Base-by-base conservation (phyloP, 1,140 invertebrate species). In the Drosophila murphyi region DNA sequence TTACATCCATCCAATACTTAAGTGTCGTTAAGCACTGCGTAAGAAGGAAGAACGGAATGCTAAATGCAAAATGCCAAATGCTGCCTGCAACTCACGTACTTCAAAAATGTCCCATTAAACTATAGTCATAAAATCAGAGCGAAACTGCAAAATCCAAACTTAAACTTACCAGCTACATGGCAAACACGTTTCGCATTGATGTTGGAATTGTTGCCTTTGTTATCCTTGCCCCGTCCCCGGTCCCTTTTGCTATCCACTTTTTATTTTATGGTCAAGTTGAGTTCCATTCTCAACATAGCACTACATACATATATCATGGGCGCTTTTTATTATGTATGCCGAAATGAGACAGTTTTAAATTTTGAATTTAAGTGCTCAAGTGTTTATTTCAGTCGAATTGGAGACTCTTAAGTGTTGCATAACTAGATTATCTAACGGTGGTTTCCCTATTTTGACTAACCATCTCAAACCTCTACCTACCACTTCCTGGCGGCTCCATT, bases 151-250 rank as follows among this genome's bases (percentile, higher is more conserved):
- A 62, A 63, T 74, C 57, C 45, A 39, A 35, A 68, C 12, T 39
- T 34, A 35, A 59, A 50, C 32, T 73, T 60, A 34, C 47, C 8
- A 28, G 64, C 72, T 72, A 39, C 62, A 76, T 65, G 78, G 75
- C 79, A 64, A 85, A 86, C 82, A 88, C 82, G 79, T 86, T 76
- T 78, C 76, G 60, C 79, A 86, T 75, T 70, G 64, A 57, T 80
- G 71, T 31, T 55, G 64, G 59, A 67, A 72, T 61, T 71, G 82
- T 79, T 61, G 32, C 28, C 29, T 28, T 59, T 59, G 56, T 31
- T 41, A 59, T 59, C 62, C 56, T 35, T 39, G 60, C 39, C 45
- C 31, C 20, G 20, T 20, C 20, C 37, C 8, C 51, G 34, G 12
- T 3, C 3, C 12, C 35, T n/a, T 37, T 20, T 6, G 3, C 41